phyloP scores from a whole-genome alignment of 1,140 invertebrate genomes.

The Apis dorsata region DNA sequence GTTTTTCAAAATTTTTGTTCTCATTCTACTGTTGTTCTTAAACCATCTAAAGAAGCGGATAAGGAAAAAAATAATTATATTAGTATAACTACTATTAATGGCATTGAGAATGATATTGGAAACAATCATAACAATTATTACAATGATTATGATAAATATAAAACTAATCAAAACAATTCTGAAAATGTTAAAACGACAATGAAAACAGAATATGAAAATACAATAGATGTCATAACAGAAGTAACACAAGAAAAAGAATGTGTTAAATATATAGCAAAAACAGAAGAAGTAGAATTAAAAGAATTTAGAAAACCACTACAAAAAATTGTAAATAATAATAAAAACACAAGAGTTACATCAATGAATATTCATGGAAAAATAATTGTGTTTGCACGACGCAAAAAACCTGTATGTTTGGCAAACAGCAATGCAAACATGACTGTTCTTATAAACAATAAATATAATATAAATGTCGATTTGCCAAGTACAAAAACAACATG shows the following conservation, averaged over 20 bases:
- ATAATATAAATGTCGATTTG: background rate
- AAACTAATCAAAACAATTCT: background rate
- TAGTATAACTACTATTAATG: too few relatives aligned
- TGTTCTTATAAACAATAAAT: conserved; percentile 48
- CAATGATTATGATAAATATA: too few relatives aligned
- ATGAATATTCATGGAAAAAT: conserved; percentile 38
- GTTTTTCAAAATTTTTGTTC: background rate
- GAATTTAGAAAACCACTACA: background rate
- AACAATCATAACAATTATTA: background rate
- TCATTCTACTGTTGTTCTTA: background rate
- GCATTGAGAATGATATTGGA: background rate
- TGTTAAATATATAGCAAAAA: conserved; percentile 2
- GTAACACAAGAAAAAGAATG: background rate
- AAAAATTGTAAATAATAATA: background rate
- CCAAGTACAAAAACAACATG: background rate
- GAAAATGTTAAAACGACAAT: background rate
- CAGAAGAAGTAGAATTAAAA: background rate
- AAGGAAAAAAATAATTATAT: background rate
- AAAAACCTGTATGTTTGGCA: conserved; percentile 57
- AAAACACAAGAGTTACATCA: background rate
- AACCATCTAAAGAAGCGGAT: background rate
- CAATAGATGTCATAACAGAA: background rate
- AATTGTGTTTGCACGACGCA: conserved; percentile 55
- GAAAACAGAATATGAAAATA: background rate
- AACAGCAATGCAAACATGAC: conserved; percentile 64